Evolutionary conservation across 2,113 vertebrate genomes (phyloP).

Genomic region (Rattus rattus): DNA sequence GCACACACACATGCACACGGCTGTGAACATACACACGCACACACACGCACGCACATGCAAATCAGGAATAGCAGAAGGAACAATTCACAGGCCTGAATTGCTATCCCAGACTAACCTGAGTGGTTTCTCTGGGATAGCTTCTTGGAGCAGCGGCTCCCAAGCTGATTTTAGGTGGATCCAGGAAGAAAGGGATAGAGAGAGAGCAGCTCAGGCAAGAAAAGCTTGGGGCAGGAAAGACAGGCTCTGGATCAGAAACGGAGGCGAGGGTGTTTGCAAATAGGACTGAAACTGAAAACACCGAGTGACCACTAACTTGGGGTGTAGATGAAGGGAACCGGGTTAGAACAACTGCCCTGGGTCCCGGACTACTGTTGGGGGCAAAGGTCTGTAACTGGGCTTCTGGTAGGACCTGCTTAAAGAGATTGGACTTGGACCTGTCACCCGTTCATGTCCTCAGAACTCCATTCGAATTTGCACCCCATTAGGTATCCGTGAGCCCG

Average conservation of each 20-base stretch:
- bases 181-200: neutral
- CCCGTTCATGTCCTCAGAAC: neutral
- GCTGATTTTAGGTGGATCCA: neutral
- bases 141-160: neutral
- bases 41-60: neutral
- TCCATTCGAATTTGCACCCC: too few relatives aligned
- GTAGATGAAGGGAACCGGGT: neutral
- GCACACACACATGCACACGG: too few relatives aligned
- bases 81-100: too few relatives aligned
- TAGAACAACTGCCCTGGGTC: neutral
- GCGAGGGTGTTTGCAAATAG: neutral
- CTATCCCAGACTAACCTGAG: too few relatives aligned
- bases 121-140: neutral
- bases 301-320: neutral
- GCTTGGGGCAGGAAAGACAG: neutral
- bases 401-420: too few relatives aligned
- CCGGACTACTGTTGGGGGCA: neutral
- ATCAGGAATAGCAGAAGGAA: too few relatives aligned
- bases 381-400: too few relatives aligned
- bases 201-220: neutral
- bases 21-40: neutral
- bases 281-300: neutral
- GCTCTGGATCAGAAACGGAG: neutral
- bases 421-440: too few relatives aligned
- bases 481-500: fast-evolving